Evolutionary conservation across 2,888 invertebrate genomes (phyloP).

Genomic region (Miltochrista miniata): DNA sequence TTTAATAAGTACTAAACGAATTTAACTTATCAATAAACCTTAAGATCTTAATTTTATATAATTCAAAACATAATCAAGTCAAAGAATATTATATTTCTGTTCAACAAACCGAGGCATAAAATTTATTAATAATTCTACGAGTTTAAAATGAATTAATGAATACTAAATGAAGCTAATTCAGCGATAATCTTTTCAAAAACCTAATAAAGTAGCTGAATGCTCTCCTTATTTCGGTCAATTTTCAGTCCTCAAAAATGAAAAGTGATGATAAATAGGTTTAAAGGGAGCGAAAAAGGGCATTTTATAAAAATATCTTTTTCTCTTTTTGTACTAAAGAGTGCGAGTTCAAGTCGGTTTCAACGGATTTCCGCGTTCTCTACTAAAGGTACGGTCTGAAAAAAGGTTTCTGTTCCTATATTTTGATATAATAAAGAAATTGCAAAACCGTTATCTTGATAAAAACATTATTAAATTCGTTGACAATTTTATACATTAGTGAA

Average conservation of each 20-base stretch:
- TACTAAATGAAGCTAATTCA: not conserved
- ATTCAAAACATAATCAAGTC: too few relatives aligned
- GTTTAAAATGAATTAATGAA: too few relatives aligned
- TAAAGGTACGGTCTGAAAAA: slow-evolving; percentile 22
- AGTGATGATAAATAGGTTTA: slow-evolving; percentile 54
- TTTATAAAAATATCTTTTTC: slow-evolving; percentile 49
- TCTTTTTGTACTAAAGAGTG: slow-evolving; percentile 45
- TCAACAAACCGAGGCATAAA: too few relatives aligned
- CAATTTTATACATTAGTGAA: too few relatives aligned
- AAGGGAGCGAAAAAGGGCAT: slow-evolving; percentile 38
- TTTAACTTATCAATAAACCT: too few relatives aligned
- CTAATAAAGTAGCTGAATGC: slow-evolving; percentile 21
- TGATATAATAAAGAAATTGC: not conserved
- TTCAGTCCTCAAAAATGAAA: slow-evolving; percentile 27
- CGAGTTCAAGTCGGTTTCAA: slow-evolving; percentile 48
- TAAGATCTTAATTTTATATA: too few relatives aligned
- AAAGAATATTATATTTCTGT: too few relatives aligned
- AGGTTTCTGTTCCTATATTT: not conserved
- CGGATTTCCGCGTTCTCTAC: slow-evolving; percentile 45
- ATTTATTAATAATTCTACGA: too few relatives aligned
- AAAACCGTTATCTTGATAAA: not conserved
- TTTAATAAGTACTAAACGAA: too few relatives aligned
- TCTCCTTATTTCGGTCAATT: slow-evolving; percentile 23
- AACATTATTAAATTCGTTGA: not conserved
- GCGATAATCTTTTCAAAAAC: slow-evolving; percentile 1